phyloP scores from a whole-genome alignment of 2,113 vertebrate genomes.

The Chrysemys picta region DNA sequence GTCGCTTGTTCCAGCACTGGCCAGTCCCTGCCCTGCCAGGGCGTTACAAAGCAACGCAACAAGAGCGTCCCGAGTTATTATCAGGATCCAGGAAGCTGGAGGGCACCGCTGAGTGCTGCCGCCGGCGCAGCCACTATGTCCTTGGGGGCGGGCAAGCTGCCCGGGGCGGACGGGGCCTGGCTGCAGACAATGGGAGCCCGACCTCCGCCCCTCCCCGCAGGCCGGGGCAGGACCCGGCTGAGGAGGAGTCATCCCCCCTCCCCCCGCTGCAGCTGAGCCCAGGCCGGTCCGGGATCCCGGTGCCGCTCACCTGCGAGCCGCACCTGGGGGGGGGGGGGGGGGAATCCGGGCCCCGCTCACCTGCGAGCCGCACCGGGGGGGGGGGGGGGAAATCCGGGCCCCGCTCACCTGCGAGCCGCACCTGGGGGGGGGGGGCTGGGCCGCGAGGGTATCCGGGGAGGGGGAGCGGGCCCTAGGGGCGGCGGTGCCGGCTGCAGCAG shows the following conservation, averaged over 20 bases:
- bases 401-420: neutral
- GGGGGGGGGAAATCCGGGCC: neutral
- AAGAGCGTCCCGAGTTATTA: neutral
- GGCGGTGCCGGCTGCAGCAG: neutral
- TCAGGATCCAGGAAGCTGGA: neutral
- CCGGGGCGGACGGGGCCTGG: neutral
- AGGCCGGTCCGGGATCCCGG: neutral
- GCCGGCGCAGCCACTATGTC: too few relatives aligned
- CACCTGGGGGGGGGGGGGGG: accelerated
- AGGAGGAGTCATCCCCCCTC: too few relatives aligned
- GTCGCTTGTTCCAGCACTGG: neutral
- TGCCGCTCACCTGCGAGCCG: neutral
- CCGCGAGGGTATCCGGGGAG: too few relatives aligned
- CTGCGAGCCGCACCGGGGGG: neutral
- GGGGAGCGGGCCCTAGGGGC: neutral
- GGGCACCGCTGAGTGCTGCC: too few relatives aligned
- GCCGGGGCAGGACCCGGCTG: neutral
- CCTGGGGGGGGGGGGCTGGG: neutral
- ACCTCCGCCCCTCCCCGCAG: neutral
- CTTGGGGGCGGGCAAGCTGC: neutral
- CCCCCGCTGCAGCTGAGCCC: neutral
- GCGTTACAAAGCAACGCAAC: neutral
- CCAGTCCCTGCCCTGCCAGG: neutral
- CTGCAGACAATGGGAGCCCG: neutral
- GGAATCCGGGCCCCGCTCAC: neutral